These are phyloP conservation scores for Orthonyx spaldingii DNA, from an alignment of 2,113 vertebrate genomes.

Conservation along the genomic window DNA sequence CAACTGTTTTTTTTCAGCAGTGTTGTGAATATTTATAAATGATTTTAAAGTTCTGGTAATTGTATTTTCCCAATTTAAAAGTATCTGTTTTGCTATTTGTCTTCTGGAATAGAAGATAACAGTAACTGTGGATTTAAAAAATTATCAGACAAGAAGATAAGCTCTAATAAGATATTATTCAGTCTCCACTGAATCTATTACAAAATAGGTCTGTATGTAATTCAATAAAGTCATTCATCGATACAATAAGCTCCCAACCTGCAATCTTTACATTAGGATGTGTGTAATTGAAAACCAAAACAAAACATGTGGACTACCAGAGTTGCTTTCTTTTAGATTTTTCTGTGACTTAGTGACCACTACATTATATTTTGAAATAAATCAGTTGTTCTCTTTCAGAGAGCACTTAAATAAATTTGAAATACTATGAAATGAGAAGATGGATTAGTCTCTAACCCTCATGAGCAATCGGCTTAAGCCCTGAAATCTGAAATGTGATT, in stretches of 20 bases:
- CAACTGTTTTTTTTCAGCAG: not conserved
- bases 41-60: not conserved
- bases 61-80: not conserved
- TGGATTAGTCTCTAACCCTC: not conserved
- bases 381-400: not conserved
- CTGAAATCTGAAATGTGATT: constrained; percentile 13
- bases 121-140: not conserved
- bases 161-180: not conserved
- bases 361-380: not conserved
- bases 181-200: not conserved
- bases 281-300: not conserved
- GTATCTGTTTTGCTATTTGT: not conserved
- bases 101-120: not conserved
- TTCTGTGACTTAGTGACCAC: not conserved
- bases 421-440: not conserved
- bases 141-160: not conserved
- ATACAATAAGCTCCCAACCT: not conserved
- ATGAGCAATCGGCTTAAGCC: not conserved
- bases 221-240: not conserved
- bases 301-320: not conserved
- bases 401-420: not conserved
- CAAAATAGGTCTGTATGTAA: not conserved
- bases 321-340: not conserved
- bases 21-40: not conserved
- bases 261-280: not conserved